Percentiles rank a stretch among this genome's conserved stretches.
Evolutionary conservation across 2,888 invertebrate species (phyloP).

Genomic region (Amphipoea lucens): DNA sequence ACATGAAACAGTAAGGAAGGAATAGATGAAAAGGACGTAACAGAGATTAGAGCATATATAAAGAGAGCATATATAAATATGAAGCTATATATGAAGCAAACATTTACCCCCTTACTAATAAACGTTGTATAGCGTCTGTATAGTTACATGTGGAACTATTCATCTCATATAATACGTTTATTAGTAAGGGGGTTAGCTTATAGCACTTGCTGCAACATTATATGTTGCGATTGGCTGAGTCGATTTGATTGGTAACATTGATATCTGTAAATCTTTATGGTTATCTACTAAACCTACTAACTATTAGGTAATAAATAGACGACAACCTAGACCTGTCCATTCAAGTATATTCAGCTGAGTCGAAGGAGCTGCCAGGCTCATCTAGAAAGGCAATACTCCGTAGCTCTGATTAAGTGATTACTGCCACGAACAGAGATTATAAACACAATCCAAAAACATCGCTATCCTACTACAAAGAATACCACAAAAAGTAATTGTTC

Average conservation of each 20-base stretch:
- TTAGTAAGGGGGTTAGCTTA: no score
- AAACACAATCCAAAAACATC: conserved; percentile 19
- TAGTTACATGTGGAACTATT: no score
- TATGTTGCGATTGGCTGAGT: not conserved
- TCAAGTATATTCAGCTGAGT: not conserved
- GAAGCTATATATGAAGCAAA: not conserved
- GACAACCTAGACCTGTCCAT: not conserved
- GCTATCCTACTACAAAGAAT: conserved; percentile 29
- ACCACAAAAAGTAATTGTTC: conserved; percentile 62
- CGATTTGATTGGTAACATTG: not conserved
- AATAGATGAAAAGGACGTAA: not conserved
- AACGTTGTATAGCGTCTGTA: no score
- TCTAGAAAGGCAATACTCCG: not conserved
- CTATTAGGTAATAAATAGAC: not conserved
- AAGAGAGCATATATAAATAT: not conserved
- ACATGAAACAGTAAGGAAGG: not conserved
- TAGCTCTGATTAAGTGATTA: conserved; percentile 29
- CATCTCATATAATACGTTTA: no score
- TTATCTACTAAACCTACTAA: not conserved
- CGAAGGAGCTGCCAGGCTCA: no score
- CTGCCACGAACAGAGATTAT: conserved; percentile 18
- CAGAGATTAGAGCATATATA: not conserved
- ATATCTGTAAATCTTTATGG: not conserved
- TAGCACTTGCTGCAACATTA: not conserved
- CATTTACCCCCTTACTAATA: not conserved